Conservation (phyloP, 1,140 invertebrate genomes). For the Drosophila eugracilis region DNA sequence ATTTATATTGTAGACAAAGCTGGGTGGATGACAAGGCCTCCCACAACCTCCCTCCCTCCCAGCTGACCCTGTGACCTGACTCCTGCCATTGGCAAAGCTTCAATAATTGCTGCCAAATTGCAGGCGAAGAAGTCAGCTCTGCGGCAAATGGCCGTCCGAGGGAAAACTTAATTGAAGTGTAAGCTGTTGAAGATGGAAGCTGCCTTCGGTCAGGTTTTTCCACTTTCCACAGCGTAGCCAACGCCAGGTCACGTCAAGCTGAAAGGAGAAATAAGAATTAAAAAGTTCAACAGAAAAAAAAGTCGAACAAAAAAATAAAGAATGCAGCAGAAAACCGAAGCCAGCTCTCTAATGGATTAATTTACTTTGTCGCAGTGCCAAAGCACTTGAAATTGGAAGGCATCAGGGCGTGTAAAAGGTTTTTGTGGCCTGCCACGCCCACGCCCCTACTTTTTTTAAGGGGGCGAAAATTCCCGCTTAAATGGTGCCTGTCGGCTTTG, state of each 20-base stretch:
- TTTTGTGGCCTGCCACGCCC: slow-evolving; percentile 53
- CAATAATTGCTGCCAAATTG: slow-evolving; percentile 83
- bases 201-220: slow-evolving; percentile 24
- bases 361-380: slow-evolving; percentile 78
- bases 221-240: slow-evolving; percentile 38
- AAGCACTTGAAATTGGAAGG: slow-evolving; percentile 63
- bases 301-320: slow-evolving; percentile 31
- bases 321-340: slow-evolving; percentile 46
- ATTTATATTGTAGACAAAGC: slow-evolving; percentile 63
- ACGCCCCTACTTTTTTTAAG: slow-evolving; percentile 1
- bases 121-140: slow-evolving; percentile 52
- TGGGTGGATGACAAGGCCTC: too few relatives aligned
- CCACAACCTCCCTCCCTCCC: neutral
- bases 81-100: slow-evolving; percentile 70
- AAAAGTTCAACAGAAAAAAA: slow-evolving; percentile 29
- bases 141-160: slow-evolving; percentile 51
- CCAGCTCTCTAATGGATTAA: slow-evolving; percentile 71
- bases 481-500: slow-evolving; percentile 55
- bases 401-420: slow-evolving; percentile 74
- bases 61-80: slow-evolving; percentile 41
- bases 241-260: slow-evolving; percentile 69
- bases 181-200: slow-evolving; percentile 74
- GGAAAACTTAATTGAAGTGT: slow-evolving; percentile 79
- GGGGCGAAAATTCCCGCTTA: slow-evolving; percentile 28
- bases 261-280: slow-evolving; percentile 49